phyloP scores from a whole-genome alignment of 2,113 vertebrate species.

The Sus scrofa region T2T-Sscrofa CM000812.6:289501-290000 shows the following conservation, averaged over 20 bases:
- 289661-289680: not conserved
- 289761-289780: rapidly evolving
- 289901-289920: not conserved
- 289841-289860: not conserved
- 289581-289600: not conserved
- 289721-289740: not conserved
- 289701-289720: not conserved
- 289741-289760: not conserved
- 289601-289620: not conserved
- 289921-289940: not conserved
- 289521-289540: not conserved
- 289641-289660: not conserved
- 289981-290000: not conserved
- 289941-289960: not conserved
- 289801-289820: not conserved
- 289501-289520: not conserved
- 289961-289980: not conserved
- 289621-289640: not conserved
- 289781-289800: not conserved
- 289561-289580: not conserved
- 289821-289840: not conserved
- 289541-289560: not conserved
- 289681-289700: rapidly evolving
- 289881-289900: not conserved
- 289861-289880: not conserved